Base-by-base conservation (phyloP, 2,888 invertebrate genomes). In the Fabriciana adippe region DNA sequence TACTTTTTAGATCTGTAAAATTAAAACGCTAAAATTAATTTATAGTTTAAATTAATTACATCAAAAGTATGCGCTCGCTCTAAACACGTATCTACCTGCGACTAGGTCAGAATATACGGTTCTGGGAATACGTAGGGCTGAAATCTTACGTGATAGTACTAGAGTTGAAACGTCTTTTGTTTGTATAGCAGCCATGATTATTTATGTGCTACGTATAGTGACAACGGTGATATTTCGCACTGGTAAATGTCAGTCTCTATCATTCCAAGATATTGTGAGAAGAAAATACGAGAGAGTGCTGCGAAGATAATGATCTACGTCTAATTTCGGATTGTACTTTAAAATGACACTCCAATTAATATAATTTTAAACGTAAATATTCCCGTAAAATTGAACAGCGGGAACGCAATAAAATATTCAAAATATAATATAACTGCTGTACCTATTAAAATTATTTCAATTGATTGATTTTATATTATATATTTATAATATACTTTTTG, bases 51-150 rank as follows among this genome's bases (percentile, higher is more conserved):
- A 11, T 41, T 41, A 41, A 41, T 41, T 41, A 11, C 11, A 41
- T 11, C 35, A 41, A 41, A 47, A n/a, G 64, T 67, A 50, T 67
- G 55, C 26, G 41, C 51, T 48, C n/a, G 41, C 50, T 62, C 45
- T 64, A 64, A 50, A 60, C 57, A 57, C 54, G 45, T 47, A 64
- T 79, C 78, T 81, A 81, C 79, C 80, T 79, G 76, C 68, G 67
- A 74, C 69, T 74, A 77, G 78, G 77, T 74, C 79, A 76, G 83
- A 82, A 81, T 81, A 81, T 81, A 81, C 79, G 79, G 80, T 79
- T 63, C 67, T 73, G 75, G 80, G 81, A 82, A 85, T 83, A 84
- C 79, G 73, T 75, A 78, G 76, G 75, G 75, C 79, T 83, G 78
- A 77, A 81, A 79, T 83, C 81, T 83, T 81, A 78, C 77, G 75